Conservation (phyloP, 2,888 invertebrate genomes). For the Drosophila borealis region DNA sequence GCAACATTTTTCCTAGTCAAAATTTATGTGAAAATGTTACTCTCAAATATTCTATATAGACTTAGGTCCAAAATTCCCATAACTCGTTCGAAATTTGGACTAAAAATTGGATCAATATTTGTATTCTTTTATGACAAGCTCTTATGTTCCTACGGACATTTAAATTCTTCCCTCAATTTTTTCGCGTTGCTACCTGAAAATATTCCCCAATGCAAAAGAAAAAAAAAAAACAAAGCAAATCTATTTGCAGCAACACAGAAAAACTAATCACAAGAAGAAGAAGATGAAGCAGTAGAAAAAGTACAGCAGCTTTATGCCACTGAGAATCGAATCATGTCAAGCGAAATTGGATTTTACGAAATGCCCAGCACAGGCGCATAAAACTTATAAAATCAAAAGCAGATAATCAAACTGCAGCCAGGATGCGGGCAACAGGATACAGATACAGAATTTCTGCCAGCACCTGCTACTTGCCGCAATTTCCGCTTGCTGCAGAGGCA, state of each 20-base stretch:
- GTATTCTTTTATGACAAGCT: no score
- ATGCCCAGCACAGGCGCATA: background rate
- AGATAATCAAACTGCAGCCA: slow-evolving; percentile 2
- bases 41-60: no score
- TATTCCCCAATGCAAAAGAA: background rate
- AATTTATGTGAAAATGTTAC: no score
- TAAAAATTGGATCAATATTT: no score
- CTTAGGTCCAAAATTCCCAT: no score
- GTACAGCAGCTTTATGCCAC: slow-evolving; percentile 2
- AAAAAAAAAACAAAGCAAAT: slow-evolving; percentile 11
- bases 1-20: no score
- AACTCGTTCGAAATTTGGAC: no score
- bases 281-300: background rate
- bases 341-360: slow-evolving; percentile 34
- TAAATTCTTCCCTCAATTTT: no score
- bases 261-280: background rate
- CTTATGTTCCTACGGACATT: no score
- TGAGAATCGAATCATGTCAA: slow-evolving; percentile 17
- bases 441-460: background rate
- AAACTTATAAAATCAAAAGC: slow-evolving; percentile 15
- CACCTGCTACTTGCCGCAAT: slow-evolving; percentile 30
- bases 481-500: slow-evolving; percentile 38
- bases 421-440: slow-evolving; percentile 1
- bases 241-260: slow-evolving; percentile 5
- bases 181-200: background rate